Evolutionary conservation across 23 tunicate species (phyloP).

Genomic region (Halocynthia aurantium): DNA sequence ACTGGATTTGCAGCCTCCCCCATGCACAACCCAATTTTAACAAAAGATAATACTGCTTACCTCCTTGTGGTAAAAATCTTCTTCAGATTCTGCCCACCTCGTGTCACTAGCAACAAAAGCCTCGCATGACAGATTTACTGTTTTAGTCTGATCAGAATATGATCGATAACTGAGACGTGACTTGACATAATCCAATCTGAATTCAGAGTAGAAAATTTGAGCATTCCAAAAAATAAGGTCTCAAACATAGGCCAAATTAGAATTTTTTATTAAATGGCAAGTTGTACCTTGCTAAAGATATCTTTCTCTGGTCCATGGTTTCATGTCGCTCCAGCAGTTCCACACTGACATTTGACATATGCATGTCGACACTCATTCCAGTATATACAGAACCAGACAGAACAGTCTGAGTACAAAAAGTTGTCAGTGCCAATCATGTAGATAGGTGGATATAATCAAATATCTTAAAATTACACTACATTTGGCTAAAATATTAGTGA

Average conservation of each 20-base stretch:
- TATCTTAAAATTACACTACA: no score
- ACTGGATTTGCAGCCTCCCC: no score
- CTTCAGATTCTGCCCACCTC: slow-evolving; percentile 11
- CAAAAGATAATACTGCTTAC: no score
- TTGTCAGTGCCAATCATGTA: neutral
- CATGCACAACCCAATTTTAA: no score
- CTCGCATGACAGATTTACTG: slow-evolving; percentile 71
- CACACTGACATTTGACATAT: slow-evolving; percentile 74
- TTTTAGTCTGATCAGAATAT: slow-evolving; percentile 53
- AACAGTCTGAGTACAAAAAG: slow-evolving; percentile 55
- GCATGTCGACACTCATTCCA: slow-evolving; percentile 63
- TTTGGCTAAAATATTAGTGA: no score
- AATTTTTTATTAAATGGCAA: neutral
- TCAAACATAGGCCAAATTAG: neutral
- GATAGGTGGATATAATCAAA: no score
- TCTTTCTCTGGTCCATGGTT: neutral
- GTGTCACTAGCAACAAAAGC: slow-evolving; percentile 84
- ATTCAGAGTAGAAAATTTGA: neutral
- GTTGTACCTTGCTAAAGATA: slow-evolving; percentile 67
- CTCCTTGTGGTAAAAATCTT: no score
- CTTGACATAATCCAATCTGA: slow-evolving; percentile 75
- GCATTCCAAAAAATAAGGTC: neutral
- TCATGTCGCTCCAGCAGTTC: slow-evolving; percentile 56
- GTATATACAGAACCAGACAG: slow-evolving; percentile 62
- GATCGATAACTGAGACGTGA: slow-evolving; percentile 70